Conservation (phyloP, 2,797 vertebrate genomes). For the Sebastolobus alascanus region DNA sequence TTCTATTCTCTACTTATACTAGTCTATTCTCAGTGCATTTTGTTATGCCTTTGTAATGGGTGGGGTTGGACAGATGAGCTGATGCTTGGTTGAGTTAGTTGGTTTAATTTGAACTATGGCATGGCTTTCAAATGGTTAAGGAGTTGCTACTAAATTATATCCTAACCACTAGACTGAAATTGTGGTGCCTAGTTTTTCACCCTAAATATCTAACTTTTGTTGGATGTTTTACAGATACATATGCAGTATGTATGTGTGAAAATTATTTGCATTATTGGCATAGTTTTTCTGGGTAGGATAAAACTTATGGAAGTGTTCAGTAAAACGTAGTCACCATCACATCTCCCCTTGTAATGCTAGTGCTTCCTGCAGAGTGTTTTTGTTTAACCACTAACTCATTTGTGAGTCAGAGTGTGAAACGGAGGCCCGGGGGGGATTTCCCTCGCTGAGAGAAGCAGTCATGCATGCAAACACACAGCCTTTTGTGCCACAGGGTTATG, state of each 20-base stretch:
- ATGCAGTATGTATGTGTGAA: neutral
- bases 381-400: neutral
- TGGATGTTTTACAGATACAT: neutral
- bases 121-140: neutral
- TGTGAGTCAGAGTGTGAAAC: slow-evolving; percentile 8
- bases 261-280: neutral
- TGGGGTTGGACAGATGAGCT: neutral
- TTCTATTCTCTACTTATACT: neutral
- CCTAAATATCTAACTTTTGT: neutral
- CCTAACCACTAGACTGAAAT: neutral
- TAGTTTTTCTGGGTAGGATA: neutral
- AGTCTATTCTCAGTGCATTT: neutral
- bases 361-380: slow-evolving; percentile 10
- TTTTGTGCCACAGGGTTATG: neutral
- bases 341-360: slow-evolving; percentile 28
- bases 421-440: neutral
- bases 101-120: neutral
- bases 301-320: neutral
- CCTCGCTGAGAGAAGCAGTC: neutral
- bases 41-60: neutral
- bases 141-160: neutral
- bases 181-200: neutral
- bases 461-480: neutral
- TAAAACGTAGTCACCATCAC: neutral
- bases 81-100: neutral